Evolutionary conservation across 2,113 vertebrate species (phyloP).

Genomic region (Alouatta palliata): DNA sequence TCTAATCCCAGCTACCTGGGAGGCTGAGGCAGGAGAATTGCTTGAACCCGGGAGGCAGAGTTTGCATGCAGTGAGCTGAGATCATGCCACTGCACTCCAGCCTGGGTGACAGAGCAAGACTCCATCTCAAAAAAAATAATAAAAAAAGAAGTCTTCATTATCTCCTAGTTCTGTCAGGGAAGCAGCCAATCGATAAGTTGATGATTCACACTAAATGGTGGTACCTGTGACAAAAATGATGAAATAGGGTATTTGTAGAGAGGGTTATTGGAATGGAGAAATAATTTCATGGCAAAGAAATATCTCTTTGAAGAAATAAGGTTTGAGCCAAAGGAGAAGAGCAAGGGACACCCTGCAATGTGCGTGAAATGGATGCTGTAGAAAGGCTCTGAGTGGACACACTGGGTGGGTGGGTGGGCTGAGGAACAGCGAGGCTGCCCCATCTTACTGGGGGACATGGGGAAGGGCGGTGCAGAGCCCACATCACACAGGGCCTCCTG

Average conservation of each 20-base stretch:
- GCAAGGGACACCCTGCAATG: background rate
- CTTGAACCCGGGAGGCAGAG: too few species aligned
- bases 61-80: too few species aligned
- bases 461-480: rapidly evolving
- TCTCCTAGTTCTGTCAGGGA: background rate
- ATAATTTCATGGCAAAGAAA: background rate
- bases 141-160: background rate
- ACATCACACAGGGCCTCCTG: background rate
- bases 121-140: too few species aligned
- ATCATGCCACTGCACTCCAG: too few species aligned
- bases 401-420: rapidly evolving
- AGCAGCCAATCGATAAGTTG: background rate
- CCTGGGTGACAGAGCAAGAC: too few species aligned
- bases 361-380: rapidly evolving
- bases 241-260: background rate
- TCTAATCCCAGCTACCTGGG: too few species aligned
- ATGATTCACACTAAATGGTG: background rate
- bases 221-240: background rate
- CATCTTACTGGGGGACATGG: too few species aligned
- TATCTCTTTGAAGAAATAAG: background rate
- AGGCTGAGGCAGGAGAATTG: too few species aligned
- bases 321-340: background rate
- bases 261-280: background rate
- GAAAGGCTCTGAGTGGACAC: background rate
- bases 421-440: background rate